Evolutionary conservation across 2,797 vertebrate genomes (phyloP).

Genomic region (Smutsia temminckii): DNA sequence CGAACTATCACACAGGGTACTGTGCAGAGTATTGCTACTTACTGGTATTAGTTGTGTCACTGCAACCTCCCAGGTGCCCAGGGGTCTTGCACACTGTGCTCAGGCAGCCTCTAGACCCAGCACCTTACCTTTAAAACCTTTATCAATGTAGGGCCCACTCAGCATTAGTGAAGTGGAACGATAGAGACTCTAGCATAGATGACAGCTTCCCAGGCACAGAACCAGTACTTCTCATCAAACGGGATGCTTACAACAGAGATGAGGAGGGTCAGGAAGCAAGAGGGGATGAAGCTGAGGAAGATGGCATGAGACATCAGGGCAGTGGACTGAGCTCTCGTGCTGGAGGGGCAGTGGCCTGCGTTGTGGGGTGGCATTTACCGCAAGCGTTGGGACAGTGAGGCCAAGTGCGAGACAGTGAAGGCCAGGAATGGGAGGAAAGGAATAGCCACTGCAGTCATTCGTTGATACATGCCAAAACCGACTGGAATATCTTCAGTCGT

Average conservation of each 20-base stretch:
- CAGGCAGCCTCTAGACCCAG: neutral
- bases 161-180: conserved; percentile 45
- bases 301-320: neutral
- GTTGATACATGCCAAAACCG: rapidly evolving
- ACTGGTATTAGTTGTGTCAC: neutral
- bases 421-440: conserved; percentile 51
- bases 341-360: neutral
- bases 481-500: neutral
- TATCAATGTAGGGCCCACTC: conserved; percentile 48
- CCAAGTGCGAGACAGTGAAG: conserved; percentile 22
- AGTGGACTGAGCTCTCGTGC: neutral
- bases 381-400: neutral
- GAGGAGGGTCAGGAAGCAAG: conserved; percentile 13
- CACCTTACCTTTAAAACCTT: neutral
- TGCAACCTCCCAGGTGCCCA: neutral
- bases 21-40: neutral
- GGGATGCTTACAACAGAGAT: rapidly evolving
- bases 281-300: conserved; percentile 32
- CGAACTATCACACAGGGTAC: neutral
- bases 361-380: neutral
- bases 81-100: neutral
- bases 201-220: conserved; percentile 28
- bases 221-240: neutral
- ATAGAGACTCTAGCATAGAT: conserved; percentile 27
- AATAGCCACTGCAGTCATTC: rapidly evolving